Evolutionary conservation across 1,140 invertebrate genomes (phyloP).

Genomic region (Drosophila obscura): DNA sequence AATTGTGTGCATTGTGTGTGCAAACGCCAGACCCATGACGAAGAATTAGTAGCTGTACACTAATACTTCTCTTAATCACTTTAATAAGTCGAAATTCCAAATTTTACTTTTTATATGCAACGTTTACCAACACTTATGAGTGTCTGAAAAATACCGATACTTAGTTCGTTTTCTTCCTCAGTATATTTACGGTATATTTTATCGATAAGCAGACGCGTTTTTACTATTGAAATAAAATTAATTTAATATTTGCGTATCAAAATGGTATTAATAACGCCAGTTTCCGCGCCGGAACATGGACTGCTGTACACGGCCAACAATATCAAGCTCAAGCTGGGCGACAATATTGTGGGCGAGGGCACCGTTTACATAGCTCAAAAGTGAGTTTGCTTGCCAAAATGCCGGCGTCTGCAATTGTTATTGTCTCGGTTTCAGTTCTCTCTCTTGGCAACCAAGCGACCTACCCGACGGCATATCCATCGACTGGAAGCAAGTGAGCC

Average conservation of each 20-base stretch:
- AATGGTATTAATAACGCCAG: conserved; percentile 77
- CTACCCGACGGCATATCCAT: conserved; percentile 72
- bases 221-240: not conserved
- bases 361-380: conserved; percentile 79
- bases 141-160: no score
- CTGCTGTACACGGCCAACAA: conserved; percentile 75
- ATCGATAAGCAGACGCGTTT: conserved; percentile 7
- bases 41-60: no score
- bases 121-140: no score
- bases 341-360: conserved; percentile 68
- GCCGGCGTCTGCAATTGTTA: conserved; percentile 39
- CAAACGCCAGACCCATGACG: no score
- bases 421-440: conserved; percentile 47
- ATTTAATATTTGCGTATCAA: conserved; percentile 56
- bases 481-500: conserved; percentile 75
- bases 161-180: no score
- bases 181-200: no score
- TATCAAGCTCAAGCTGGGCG: conserved; percentile 73
- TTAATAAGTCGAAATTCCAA: no score
- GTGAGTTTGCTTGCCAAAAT: conserved; percentile 43
- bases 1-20: no score
- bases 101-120: no score
- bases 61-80: no score
- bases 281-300: conserved; percentile 69
- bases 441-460: conserved; percentile 71